Conservation (phyloP, 1,140 invertebrate genomes). For the Sesamia nonagrioides region DNA sequence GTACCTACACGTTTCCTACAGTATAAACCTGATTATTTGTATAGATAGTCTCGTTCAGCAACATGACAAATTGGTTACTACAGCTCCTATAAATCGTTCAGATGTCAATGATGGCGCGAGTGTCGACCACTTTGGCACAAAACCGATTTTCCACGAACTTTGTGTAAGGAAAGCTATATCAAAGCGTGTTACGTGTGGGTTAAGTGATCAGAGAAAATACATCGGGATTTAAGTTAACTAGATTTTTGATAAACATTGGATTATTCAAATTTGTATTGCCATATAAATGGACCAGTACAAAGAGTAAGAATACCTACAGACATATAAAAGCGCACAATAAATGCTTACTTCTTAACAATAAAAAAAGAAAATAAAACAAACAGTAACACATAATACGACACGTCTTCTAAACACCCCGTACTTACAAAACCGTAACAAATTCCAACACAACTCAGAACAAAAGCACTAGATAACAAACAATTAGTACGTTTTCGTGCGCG, state of each 20-base stretch:
- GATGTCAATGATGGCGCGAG: conserved; percentile 21
- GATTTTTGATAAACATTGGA: no score
- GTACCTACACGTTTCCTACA: neutral
- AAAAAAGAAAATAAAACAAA: neutral
- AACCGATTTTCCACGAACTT: conserved; percentile 18
- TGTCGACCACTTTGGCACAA: conserved; percentile 44
- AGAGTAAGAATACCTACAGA: no score
- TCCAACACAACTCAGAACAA: conserved; percentile 57
- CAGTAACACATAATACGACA: neutral
- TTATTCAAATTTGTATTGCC: no score
- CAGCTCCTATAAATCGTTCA: conserved; percentile 43
- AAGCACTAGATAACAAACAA: conserved; percentile 64
- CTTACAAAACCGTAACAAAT: conserved; percentile 28
- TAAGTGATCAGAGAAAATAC: neutral
- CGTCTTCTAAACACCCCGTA: neutral
- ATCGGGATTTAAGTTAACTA: neutral
- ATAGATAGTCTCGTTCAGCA: neutral
- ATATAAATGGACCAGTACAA: no score
- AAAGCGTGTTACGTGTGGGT: neutral
- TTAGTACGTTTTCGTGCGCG: conserved; percentile 62
- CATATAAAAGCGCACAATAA: no score
- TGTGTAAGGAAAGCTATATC: conserved; percentile 17
- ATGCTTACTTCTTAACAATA: neutral
- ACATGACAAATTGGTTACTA: conserved; percentile 18
- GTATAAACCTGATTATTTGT: conserved; percentile 9